Conservation (phyloP, 2,797 vertebrate species). For the Sebastes variabilis region DNA sequence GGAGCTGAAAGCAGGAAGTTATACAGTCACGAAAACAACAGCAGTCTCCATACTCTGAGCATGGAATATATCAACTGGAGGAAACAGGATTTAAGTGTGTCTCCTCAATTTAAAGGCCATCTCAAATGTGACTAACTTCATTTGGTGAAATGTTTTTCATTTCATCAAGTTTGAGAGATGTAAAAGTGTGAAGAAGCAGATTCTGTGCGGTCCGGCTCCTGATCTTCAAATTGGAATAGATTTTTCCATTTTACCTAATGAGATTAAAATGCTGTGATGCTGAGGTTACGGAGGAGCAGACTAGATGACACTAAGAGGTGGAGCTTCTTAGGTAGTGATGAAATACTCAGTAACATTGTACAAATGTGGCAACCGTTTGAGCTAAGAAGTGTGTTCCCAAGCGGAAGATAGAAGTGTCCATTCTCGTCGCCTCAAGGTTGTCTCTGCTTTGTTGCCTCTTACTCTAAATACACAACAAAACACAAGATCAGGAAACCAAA, state of each 20-base stretch:
- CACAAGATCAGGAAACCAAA: background rate
- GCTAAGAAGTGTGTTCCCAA: conserved; percentile 11
- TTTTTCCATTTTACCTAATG: conserved; percentile 53
- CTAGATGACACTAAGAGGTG: conserved; percentile 43
- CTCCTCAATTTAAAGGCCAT: conserved; percentile 19
- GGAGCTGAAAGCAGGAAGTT: conserved; percentile 34
- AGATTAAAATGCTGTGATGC: conserved; percentile 49
- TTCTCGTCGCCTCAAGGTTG: background rate
- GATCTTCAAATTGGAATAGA: conserved; percentile 31
- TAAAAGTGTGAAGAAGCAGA: background rate
- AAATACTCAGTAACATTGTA: conserved; percentile 61
- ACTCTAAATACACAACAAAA: background rate
- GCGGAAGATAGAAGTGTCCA: background rate
- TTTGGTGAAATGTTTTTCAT: conserved; percentile 24
- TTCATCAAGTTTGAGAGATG: conserved; percentile 3
- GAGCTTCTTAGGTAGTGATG: conserved; percentile 59
- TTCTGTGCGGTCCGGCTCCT: conserved; percentile 28
- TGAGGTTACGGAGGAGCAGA: conserved; percentile 34
- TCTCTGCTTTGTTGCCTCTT: background rate
- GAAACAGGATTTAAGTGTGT: conserved; percentile 17
- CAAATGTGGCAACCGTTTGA: conserved; percentile 24
- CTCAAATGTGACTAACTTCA: conserved; percentile 13
- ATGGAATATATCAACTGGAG: background rate
- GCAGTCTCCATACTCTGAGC: background rate
- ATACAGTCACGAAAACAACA: conserved; percentile 15